Base-by-base conservation (phyloP, 2,797 vertebrate species). In the Gobio occitaniae region DNA sequence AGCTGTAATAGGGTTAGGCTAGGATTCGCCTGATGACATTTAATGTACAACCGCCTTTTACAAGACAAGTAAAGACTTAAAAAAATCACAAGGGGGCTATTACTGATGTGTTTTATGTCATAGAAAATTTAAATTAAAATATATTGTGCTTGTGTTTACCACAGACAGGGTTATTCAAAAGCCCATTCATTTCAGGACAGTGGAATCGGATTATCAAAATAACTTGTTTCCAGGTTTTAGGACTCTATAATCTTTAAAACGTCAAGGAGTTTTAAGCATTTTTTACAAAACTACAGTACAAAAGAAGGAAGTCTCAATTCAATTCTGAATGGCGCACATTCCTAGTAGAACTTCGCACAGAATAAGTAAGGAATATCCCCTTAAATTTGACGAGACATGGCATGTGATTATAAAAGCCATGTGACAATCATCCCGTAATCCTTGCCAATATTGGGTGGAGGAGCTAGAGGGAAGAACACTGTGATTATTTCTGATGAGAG, bases 371-470 rank as follows among this genome's bases (percentile, higher is more conserved):
- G 84, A 66, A 87, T 72, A 79, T 36, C 25, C 13, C 41, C 56
- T 80, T 76, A 81, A 83, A 65, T 80, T 70, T 69, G 50, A 69
- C 0, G 38, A 77, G 32, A 83, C 88, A 84, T 86, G 71, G 76
- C 19, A 66, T 78, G 19, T 44, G 76, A 80, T 87, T 69, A 76
- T 85, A 84, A 65, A 59, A 86, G 75, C 78, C 83, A 76, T 63
- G 80, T 80, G 54, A 86, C 78, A 75, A n/a, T 80, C 82, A 82
- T 85, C 71, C 74, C 36, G 38, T 84, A 78, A 85, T 75, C 50
- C n/a, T 48, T 44, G 10, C 84, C 41, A 17, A 70, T 36, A 61
- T 72, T 12, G 36, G 38, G 63, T 84, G 74, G 66, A 74, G 72
- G 72, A 81, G 75, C 41, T 70, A 32, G 7, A 38, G 47, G 79